A percentile compares a stretch with the other conserved stretches of the same genome.
Evolutionary conservation across 1,140 invertebrate genomes (phyloP).

Genomic region (Hyles vespertilio): DNA sequence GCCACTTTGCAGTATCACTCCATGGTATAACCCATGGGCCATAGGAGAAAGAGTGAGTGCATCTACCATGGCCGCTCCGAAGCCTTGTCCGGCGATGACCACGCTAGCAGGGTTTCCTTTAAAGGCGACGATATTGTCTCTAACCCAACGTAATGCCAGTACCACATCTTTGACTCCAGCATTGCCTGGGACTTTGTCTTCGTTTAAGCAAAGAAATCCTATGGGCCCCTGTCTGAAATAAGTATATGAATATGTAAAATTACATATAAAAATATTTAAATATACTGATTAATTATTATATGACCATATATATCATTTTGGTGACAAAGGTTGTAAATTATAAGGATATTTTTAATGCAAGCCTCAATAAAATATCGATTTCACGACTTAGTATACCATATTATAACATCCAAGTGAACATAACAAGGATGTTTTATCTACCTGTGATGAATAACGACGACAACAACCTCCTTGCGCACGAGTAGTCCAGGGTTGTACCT

Average conservation of each 20-base stretch:
- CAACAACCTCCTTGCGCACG: slow-evolving; percentile 78
- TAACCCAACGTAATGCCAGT: slow-evolving; percentile 79
- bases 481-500: slow-evolving; percentile 76
- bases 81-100: slow-evolving; percentile 73
- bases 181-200: slow-evolving; percentile 81
- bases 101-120: slow-evolving; percentile 80
- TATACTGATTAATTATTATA: too few species aligned
- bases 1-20: slow-evolving; percentile 65
- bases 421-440: slow-evolving; percentile 11
- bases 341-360: too few species aligned
- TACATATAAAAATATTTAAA: too few species aligned
- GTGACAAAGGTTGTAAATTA: too few species aligned
- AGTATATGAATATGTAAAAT: too few species aligned
- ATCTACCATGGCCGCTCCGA: slow-evolving; percentile 71
- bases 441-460: slow-evolving; percentile 82
- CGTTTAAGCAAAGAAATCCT: slow-evolving; percentile 75
- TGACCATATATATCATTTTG: too few species aligned
- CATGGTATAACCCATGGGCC: slow-evolving; percentile 47
- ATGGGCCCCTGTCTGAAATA: slow-evolving; percentile 49
- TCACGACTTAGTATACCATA: too few species aligned
- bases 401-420: too few species aligned
- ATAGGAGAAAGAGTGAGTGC: slow-evolving; percentile 42
- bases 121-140: slow-evolving; percentile 82
- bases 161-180: slow-evolving; percentile 82
- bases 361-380: too few species aligned